Evolutionary conservation across 1,140 invertebrate species (phyloP).

Genomic region (Saccostrea glomerata): DNA sequence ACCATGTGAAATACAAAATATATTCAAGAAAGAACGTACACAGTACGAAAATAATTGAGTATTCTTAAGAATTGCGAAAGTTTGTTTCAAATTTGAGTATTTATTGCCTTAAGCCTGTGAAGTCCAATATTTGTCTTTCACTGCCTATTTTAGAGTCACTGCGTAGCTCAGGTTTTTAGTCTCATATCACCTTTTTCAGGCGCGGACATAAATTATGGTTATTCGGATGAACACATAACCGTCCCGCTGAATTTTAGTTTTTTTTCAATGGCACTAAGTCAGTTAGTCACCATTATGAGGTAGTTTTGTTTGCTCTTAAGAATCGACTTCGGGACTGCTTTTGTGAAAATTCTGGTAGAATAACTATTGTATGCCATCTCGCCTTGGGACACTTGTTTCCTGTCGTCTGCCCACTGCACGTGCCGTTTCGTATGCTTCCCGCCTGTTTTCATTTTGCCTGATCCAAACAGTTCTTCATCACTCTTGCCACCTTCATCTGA

Average conservation of each 20-base stretch:
- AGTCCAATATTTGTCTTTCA: no score
- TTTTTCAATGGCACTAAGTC: neutral
- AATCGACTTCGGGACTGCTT: neutral
- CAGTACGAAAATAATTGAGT: neutral
- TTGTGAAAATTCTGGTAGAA: neutral
- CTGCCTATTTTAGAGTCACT: no score
- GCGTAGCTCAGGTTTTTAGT: no score
- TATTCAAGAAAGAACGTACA: neutral
- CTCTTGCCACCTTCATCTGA: conserved; percentile 6
- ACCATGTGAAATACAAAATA: conserved; percentile 27
- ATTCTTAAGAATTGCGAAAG: neutral
- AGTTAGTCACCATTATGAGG: neutral
- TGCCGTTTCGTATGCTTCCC: neutral
- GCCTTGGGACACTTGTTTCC: neutral
- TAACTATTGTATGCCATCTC: neutral
- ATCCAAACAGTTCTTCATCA: conserved; percentile 10
- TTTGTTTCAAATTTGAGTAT: neutral
- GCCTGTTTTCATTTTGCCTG: neutral
- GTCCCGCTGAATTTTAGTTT: neutral
- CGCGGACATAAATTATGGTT: neutral
- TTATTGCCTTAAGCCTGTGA: no score
- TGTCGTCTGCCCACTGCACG: conserved; percentile 12
- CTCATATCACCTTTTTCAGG: no score
- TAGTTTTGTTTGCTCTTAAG: conserved; percentile 16
- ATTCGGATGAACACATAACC: neutral